A percentile compares a stretch with the other conserved stretches of the same genome.
phyloP scores from a whole-genome alignment of 2,113 vertebrate genomes.

The Mus spicilegus region DNA sequence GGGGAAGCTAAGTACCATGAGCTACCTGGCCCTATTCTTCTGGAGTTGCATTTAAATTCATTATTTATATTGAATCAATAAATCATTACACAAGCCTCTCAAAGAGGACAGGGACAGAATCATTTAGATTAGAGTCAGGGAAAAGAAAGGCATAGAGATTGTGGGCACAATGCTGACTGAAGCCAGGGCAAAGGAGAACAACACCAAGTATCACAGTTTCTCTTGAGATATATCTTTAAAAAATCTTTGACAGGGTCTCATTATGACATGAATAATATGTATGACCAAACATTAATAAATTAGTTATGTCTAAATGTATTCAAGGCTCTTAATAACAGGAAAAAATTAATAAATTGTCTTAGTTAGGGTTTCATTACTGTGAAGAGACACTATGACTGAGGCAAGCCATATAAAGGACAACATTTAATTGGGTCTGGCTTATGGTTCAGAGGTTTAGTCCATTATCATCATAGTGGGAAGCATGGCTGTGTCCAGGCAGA shows the following conservation, averaged over 20 bases:
- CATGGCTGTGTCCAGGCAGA: too few relatives aligned
- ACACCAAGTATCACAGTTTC: neutral
- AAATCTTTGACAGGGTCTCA: too few relatives aligned
- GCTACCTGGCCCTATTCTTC: neutral
- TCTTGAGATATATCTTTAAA: too few relatives aligned
- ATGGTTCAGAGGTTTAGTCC: too few relatives aligned
- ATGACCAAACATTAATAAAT: neutral
- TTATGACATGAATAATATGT: neutral
- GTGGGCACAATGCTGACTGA: neutral
- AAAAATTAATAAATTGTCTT: too few relatives aligned
- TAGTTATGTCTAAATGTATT: neutral
- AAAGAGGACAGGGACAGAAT: neutral
- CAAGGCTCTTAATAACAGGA: neutral
- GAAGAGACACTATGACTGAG: too few relatives aligned
- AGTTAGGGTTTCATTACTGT: too few relatives aligned
- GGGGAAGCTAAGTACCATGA: neutral
- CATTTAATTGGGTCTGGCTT: too few relatives aligned
- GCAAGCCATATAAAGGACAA: too few relatives aligned
- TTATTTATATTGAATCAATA: neutral
- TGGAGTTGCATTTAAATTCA: neutral
- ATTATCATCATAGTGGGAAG: too few relatives aligned
- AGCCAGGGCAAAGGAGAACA: neutral
- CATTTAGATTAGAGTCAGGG: neutral
- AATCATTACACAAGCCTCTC: neutral
- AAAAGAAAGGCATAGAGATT: neutral